These are phyloP conservation scores for Drymonia ruficornis DNA, from an alignment of 2,888 invertebrate species.

Conservation along the genomic window DNA sequence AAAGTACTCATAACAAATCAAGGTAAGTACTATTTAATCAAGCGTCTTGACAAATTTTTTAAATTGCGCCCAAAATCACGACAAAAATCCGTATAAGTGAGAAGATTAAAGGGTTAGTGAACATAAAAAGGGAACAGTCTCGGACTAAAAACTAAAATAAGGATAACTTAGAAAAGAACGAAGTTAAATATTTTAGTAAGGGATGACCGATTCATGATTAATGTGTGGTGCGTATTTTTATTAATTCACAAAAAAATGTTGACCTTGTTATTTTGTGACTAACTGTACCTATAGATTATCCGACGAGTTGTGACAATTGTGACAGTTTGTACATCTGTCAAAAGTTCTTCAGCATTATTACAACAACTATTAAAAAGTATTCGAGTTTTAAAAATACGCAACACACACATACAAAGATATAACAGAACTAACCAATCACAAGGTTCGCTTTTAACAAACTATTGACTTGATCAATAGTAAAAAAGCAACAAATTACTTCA, in stretches of 20 bases:
- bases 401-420: conserved; percentile 24
- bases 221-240: conserved; percentile 28
- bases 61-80: background rate
- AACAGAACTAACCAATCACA: conserved; percentile 42
- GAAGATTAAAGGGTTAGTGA: background rate
- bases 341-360: no score
- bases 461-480: conserved; percentile 75
- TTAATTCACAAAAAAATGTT: background rate
- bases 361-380: background rate
- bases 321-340: no score
- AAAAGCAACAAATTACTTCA: conserved; percentile 68
- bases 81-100: background rate
- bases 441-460: conserved; percentile 60
- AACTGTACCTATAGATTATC: background rate
- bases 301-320: no score
- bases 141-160: conserved; percentile 62
- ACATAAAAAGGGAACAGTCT: conserved; percentile 33
- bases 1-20: background rate
- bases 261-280: background rate
- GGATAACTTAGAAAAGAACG: conserved; percentile 63
- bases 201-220: conserved; percentile 18
- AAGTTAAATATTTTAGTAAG: conserved; percentile 73
- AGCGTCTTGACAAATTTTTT: background rate
- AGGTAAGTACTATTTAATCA: no score
- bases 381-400: conserved; percentile 9